Evolutionary conservation across 1,140 invertebrate genomes (phyloP), one percentile per base, ranked within the genome.

Genomic region (Bombus breviceps): DNA sequence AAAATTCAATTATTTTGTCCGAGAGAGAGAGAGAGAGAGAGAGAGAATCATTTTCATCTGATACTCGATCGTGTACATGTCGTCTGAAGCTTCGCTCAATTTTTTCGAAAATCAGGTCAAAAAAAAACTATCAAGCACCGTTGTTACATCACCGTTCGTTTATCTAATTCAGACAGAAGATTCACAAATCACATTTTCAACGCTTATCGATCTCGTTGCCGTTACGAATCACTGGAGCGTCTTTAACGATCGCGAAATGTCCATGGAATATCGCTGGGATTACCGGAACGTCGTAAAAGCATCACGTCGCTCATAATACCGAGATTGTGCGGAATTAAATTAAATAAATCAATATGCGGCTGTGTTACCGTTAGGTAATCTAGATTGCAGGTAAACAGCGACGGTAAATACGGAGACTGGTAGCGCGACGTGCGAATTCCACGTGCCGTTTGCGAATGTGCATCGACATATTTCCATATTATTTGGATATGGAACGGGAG

Each of bases 391-490:
- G 71, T 68, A 81, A 81, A 81, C 66, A 79, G 34, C n/a, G 37
- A 34, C 43, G 37, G 79, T 73, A 86, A 81, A 86, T 86, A 81
- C 77, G 5, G 73, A n/a, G 12, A 3, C 22, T n/a, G 37, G 25
- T 32, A 18, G 47, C 5, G 18, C 47, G 18, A 53, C 68, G 77
- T 43, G 83, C 43, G 69, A 68, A 53, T 66, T 64, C 6, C n/a
- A 74, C 2, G 39, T 37, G 22, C 0, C 59, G 39, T 85, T 85
- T 57, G n/a, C 57, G 25, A 62, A 39, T 34, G 22, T 15, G 72
- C 41, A 37, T 53, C 43, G 34, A 53, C 53, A 43, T 81, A 81
- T 85, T 85, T 85, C 83, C 78, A 81, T 85, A 81, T 85, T 85
- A 81, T 85, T 81, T 41, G 34, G 43, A 74, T 74, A 71, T 39